These are phyloP conservation scores for Bombus turneri DNA, from an alignment of 1,140 invertebrate species.

Conservation along the genomic window DNA sequence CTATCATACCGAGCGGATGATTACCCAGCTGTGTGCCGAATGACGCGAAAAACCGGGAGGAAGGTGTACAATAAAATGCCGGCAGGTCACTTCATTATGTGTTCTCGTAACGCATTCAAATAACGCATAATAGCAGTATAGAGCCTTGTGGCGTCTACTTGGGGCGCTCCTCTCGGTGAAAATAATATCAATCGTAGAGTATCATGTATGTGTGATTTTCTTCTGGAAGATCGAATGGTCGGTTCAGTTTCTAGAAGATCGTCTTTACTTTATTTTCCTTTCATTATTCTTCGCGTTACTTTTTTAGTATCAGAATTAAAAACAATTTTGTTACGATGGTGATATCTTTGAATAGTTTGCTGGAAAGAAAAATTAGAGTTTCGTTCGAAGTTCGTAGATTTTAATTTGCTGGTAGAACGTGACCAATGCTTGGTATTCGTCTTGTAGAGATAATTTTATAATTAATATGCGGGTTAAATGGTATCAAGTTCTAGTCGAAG, in stretches of 20 bases:
- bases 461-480: slow-evolving; percentile 9
- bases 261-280: too few relatives aligned
- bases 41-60: slow-evolving; percentile 72
- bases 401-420: not conserved
- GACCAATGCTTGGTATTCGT: not conserved
- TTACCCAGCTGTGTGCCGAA: slow-evolving; percentile 77
- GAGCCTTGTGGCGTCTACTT: slow-evolving; percentile 15
- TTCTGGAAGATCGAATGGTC: not conserved
- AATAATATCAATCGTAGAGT: slow-evolving; percentile 10
- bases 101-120: slow-evolving; percentile 72
- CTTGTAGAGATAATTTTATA: not conserved
- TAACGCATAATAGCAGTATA: slow-evolving; percentile 72
- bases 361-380: not conserved
- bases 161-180: not conserved
- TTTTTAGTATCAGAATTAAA: not conserved
- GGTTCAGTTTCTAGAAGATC: not conserved
- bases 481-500: not conserved
- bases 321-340: not conserved
- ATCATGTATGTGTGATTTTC: not conserved
- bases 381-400: not conserved
- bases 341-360: not conserved
- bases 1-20: slow-evolving; percentile 77
- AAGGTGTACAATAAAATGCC: slow-evolving; percentile 77
- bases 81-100: slow-evolving; percentile 79
- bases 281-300: not conserved